phyloP scores from a whole-genome alignment of 2,888 invertebrate genomes.

The Pomacea canaliculata region DNA sequence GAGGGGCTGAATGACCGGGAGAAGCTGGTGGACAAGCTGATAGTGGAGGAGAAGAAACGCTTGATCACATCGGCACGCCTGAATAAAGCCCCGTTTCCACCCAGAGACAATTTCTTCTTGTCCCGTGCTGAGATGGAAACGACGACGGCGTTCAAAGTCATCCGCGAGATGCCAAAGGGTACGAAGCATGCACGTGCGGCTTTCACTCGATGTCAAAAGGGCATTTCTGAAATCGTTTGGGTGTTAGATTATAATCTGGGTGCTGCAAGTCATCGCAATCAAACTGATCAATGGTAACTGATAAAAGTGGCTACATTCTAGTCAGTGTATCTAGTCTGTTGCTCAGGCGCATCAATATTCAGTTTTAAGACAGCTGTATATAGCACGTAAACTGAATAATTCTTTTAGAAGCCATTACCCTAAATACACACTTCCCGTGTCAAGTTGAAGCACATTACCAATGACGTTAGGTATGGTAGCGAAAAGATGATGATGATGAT shows the following conservation, averaged over 20 bases:
- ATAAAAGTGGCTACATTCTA: too few species aligned
- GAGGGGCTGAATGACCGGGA: slow-evolving; percentile 21
- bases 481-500: neutral
- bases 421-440: too few species aligned
- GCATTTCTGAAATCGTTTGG: neutral
- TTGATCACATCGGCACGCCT: slow-evolving; percentile 15
- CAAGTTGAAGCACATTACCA: neutral
- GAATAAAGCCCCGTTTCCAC: slow-evolving; percentile 37
- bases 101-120: slow-evolving; percentile 40
- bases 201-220: neutral
- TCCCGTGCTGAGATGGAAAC: slow-evolving; percentile 38
- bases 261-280: too few species aligned
- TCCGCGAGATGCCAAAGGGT: slow-evolving; percentile 53
- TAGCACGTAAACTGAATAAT: too few species aligned
- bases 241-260: too few species aligned
- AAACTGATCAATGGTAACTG: too few species aligned
- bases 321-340: too few species aligned
- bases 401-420: too few species aligned
- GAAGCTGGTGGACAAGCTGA: slow-evolving; percentile 20
- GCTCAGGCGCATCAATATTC: too few species aligned
- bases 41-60: slow-evolving; percentile 16
- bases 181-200: neutral
- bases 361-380: too few species aligned
- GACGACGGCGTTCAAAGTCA: slow-evolving; percentile 39
- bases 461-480: neutral